phyloP scores from a whole-genome alignment of 2,888 invertebrate species.

The Plebejus melissa region DNA sequence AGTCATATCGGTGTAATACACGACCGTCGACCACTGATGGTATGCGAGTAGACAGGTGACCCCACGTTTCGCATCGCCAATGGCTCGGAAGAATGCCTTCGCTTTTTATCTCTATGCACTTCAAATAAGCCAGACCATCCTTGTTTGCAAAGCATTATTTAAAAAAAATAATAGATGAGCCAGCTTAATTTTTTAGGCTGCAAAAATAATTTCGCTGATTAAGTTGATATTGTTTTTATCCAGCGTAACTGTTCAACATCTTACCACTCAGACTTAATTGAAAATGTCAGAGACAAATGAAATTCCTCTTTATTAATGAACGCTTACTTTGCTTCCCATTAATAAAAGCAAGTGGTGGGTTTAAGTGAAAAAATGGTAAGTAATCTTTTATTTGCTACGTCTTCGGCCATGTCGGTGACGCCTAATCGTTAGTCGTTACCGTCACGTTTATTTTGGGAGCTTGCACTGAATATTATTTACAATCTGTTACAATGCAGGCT shows the following conservation, averaged over 20 bases:
- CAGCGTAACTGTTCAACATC: neutral
- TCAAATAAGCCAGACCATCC: neutral
- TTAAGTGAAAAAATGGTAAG: conserved; percentile 31
- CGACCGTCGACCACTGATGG: neutral
- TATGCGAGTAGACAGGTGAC: conserved; percentile 19
- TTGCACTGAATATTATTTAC: conserved; percentile 28
- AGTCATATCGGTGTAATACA: no score
- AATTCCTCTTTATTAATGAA: conserved; percentile 44
- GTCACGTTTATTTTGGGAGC: conserved; percentile 67
- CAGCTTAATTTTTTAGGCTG: neutral
- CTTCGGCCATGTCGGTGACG: conserved; percentile 56
- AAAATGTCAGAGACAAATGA: conserved; percentile 24
- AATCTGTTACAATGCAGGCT: conserved; percentile 2
- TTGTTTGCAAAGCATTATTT: neutral
- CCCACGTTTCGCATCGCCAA: conserved; percentile 15
- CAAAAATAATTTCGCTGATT: neutral
- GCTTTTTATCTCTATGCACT: neutral
- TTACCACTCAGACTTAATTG: conserved; percentile 18
- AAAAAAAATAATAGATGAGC: neutral
- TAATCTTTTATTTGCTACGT: conserved; percentile 32
- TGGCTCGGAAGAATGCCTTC: conserved; percentile 19
- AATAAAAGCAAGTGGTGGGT: conserved; percentile 17
- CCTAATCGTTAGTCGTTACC: conserved; percentile 57
- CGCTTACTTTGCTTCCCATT: conserved; percentile 22
- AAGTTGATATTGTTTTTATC: neutral